Evolutionary conservation across 2,113 vertebrate genomes (phyloP), one percentile per base, ranked within the genome.

Genomic region (Atrichornis clamosus): DNA sequence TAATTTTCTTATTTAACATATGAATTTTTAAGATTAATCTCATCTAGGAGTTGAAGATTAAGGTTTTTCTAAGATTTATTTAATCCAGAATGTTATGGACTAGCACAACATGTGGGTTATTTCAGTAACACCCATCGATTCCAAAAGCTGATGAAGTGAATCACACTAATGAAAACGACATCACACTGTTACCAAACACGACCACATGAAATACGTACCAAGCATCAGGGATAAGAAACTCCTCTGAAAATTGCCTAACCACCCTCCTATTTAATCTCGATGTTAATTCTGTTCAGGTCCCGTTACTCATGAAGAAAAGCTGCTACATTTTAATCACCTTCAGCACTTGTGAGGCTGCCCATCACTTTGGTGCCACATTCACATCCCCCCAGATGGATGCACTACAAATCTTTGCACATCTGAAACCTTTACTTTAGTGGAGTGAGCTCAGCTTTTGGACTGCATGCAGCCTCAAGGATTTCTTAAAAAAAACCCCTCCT

Each of bases 191-290:
- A 86, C 47, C 84, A 94, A 90, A 78, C 81, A 84, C 83, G 52
- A 91, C 87, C 79, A 94, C 76, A 96, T 94, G 84, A 98, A 96
- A 95, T 60, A 74, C 17, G 13, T 35, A 70, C 24, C n/a, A 95
- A 73, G 58, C 15, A 28, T 95, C 93, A 96, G 67, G 64, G 81
- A 73, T 78, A 86, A 93, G 63, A 94, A 72, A 58, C 72, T 88
- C 26, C n/a, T 79, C 84, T 81, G 89, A 84, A 81, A 91, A 70
- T 86, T 97, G 73, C 59, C 83, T 95, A 94, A 84, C 0, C 2
- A 55, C 44, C 22, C 11, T 44, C 26, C 35, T 74, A 62, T 75
- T 68, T 67, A 50, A 72, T 50, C 37, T 94, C 24, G 0, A 24
- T 79, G 84, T 91, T 91, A 18, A 53, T 32, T 60, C 41, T 59